Evolutionary conservation across 2,888 invertebrate genomes (phyloP).

Genomic region (Caenorhabditis virilis): DNA sequence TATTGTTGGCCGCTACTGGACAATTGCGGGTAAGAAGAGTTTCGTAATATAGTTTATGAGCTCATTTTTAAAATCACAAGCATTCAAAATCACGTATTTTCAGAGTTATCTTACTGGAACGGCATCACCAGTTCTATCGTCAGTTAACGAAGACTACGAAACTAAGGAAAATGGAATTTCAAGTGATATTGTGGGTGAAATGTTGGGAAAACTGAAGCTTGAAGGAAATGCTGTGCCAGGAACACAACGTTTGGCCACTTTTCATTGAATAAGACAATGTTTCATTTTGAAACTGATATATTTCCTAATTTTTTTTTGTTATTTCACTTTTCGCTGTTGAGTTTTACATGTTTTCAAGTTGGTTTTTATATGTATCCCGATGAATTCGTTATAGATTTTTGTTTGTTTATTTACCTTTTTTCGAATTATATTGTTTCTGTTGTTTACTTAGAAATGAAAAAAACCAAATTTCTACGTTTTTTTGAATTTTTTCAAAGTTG

Average conservation of each 20-base stretch:
- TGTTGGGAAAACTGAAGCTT: slow-evolving; percentile 30
- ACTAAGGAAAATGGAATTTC: slow-evolving; percentile 1
- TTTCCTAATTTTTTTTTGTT: slow-evolving; percentile 1
- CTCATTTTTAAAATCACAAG: background rate
- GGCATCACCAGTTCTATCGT: background rate
- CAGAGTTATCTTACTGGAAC: slow-evolving; percentile 1
- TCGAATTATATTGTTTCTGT: background rate
- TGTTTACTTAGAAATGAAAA: too few relatives aligned
- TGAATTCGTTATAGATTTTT: slow-evolving; percentile 6
- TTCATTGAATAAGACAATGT: too few relatives aligned
- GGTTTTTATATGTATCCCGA: background rate
- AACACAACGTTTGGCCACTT: slow-evolving; percentile 20
- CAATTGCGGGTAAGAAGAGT: slow-evolving; percentile 71
- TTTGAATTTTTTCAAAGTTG: background rate
- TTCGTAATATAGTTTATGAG: background rate
- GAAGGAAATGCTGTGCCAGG: slow-evolving; percentile 21
- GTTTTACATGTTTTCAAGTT: slow-evolving; percentile 1
- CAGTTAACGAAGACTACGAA: slow-evolving; percentile 6
- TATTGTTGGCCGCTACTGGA: slow-evolving; percentile 86
- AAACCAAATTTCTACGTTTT: too few relatives aligned
- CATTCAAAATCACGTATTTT: background rate
- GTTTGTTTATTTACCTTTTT: slow-evolving; percentile 5
- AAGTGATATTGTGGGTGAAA: slow-evolving; percentile 17
- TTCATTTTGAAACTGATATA: too few relatives aligned
- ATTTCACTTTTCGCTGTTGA: slow-evolving; percentile 1